Evolutionary conservation across 2,888 invertebrate genomes (phyloP).

Genomic region (Acanthopleura granulata): DNA sequence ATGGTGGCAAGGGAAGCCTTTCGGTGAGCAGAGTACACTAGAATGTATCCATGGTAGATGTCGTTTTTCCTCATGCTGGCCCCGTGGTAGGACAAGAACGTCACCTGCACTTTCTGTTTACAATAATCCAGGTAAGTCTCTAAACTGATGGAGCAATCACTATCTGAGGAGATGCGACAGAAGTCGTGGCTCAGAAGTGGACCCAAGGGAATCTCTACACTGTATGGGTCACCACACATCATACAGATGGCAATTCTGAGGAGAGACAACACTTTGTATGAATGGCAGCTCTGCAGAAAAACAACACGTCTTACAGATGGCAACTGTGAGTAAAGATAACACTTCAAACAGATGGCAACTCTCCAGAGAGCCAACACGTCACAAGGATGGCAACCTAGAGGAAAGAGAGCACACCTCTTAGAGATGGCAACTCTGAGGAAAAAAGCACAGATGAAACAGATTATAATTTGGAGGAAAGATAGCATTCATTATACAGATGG

Average conservation of each 20-base stretch:
- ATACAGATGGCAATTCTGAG: conserved; percentile 82
- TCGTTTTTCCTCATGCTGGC: conserved; percentile 88
- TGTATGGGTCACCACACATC: conserved; percentile 96
- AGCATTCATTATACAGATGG: conserved; percentile 93
- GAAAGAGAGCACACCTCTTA: background rate
- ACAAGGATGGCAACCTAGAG: no score
- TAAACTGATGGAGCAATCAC: conserved; percentile 83
- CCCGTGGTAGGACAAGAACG: conserved; percentile 93
- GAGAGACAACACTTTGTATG: conserved; percentile 35
- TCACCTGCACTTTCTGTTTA: conserved; percentile 81
- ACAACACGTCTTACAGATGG: conserved; percentile 25
- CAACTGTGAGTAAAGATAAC: background rate
- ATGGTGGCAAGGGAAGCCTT: conserved; percentile 94
- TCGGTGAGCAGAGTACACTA: conserved; percentile 94
- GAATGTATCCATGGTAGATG: conserved; percentile 93
- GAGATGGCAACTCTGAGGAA: background rate
- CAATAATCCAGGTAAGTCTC: conserved; percentile 93
- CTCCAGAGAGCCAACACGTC: no score
- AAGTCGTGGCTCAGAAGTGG: conserved; percentile 90
- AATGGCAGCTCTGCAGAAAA: no score
- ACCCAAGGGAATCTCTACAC: conserved; percentile 88
- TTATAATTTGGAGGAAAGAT: conserved; percentile 62
- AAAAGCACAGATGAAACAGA: no score
- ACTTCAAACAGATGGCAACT: conserved; percentile 63
- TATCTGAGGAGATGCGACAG: conserved; percentile 85